These are phyloP conservation scores for Taenaris catops DNA, from an alignment of 2,888 invertebrate species.

Conservation along the genomic window DNA sequence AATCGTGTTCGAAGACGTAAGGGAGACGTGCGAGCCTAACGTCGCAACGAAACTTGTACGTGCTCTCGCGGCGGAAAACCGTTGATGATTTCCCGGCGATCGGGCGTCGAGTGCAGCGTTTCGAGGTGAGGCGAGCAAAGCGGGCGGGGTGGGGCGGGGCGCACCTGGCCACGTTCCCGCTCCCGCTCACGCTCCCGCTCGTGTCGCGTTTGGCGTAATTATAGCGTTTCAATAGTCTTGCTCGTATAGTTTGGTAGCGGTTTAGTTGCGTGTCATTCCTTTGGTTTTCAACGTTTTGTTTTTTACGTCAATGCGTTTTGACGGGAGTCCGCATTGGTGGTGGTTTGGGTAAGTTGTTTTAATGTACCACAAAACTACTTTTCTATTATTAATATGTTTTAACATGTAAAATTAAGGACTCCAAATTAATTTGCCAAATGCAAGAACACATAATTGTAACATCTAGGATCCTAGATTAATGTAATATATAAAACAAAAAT, in stretches of 20 bases:
- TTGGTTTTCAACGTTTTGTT: too few species aligned
- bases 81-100: constrained; percentile 75
- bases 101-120: constrained; percentile 75
- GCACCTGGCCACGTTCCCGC: constrained; percentile 58
- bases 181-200: constrained; percentile 29
- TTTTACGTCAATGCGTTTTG: not conserved
- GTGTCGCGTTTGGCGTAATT: constrained; percentile 1
- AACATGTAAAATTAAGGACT: too few species aligned
- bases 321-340: too few species aligned
- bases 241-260: constrained; percentile 6
- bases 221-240: constrained; percentile 4
- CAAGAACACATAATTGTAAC: too few species aligned
- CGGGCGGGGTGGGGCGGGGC: constrained; percentile 61
- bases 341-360: constrained; percentile 3
- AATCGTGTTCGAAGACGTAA: constrained; percentile 30
- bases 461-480: too few species aligned
- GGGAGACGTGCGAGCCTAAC: constrained; percentile 44
- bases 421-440: too few species aligned
- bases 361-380: too few species aligned
- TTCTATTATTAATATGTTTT: too few species aligned
- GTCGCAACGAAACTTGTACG: constrained; percentile 54
- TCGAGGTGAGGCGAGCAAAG: constrained; percentile 40
- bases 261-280: constrained; percentile 3
- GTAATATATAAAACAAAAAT: too few species aligned
- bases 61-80: constrained; percentile 65